phyloP scores from a whole-genome alignment of 2,888 invertebrate genomes.

The Athrips mouffetella region DNA sequence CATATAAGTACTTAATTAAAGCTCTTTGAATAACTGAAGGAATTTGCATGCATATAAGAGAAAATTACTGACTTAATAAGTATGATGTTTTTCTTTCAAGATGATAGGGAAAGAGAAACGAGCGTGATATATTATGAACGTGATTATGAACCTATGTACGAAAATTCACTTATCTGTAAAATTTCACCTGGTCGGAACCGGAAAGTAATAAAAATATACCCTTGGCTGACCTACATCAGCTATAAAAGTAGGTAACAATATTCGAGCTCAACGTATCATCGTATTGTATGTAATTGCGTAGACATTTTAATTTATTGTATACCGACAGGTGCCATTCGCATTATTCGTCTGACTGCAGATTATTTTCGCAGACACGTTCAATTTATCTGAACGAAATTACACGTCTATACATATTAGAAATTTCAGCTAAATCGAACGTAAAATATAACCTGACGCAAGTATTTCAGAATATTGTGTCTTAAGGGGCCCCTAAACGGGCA shows the following conservation, averaged over 20 bases:
- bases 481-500: no score
- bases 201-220: constrained; percentile 49
- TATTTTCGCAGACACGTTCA: not conserved
- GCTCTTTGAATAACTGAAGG: no score
- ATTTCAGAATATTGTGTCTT: no score
- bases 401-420: not conserved
- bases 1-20: no score
- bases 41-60: no score
- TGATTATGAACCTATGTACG: no score
- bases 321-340: not conserved
- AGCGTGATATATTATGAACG: no score
- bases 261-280: constrained; percentile 22
- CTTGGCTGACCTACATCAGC: constrained; percentile 36
- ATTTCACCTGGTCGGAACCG: constrained; percentile 42
- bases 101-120: no score
- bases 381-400: not conserved
- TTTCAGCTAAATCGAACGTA: not conserved
- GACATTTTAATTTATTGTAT: constrained; percentile 19
- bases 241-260: constrained; percentile 35
- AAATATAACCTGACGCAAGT: no score
- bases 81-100: no score
- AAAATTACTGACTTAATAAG: no score
- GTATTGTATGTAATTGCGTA: constrained; percentile 27
- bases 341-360: no score
- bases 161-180: constrained; percentile 48